Evolutionary conservation across 2,888 invertebrate genomes (phyloP).

Genomic region (Pimpla rufipes): DNA sequence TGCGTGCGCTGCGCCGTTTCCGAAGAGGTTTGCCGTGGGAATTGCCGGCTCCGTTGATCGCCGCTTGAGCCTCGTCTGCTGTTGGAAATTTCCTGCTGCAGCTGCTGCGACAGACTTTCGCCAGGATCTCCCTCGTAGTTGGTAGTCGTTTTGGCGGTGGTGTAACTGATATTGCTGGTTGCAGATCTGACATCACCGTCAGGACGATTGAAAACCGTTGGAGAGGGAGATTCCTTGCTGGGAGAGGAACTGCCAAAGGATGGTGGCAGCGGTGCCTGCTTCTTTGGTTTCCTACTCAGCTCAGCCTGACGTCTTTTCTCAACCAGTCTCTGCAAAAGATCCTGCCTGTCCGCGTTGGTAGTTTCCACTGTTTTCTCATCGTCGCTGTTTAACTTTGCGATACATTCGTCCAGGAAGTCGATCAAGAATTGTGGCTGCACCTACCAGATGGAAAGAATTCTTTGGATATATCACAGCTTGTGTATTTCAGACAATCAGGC

Average conservation of each 20-base stretch:
- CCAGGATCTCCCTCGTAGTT: constrained; percentile 64
- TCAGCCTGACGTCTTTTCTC: constrained; percentile 90
- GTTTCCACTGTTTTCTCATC: constrained; percentile 84
- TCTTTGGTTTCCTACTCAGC: constrained; percentile 80
- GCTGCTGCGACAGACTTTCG: constrained; percentile 53
- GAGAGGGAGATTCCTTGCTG: constrained; percentile 74
- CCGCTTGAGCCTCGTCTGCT: constrained; percentile 64
- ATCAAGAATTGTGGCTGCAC: constrained; percentile 91
- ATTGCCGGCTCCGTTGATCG: constrained; percentile 73
- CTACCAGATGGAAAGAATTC: constrained; percentile 81
- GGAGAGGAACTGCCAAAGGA: constrained; percentile 81
- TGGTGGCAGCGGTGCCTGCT: constrained; percentile 83
- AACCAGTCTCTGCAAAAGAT: constrained; percentile 88
- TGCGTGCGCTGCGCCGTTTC: constrained; percentile 72
- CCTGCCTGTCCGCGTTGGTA: constrained; percentile 87
- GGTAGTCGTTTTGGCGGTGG: constrained; percentile 72
- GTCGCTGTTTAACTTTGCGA: constrained; percentile 86
- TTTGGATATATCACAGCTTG: background rate
- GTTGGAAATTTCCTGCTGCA: constrained; percentile 56
- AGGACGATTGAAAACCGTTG: constrained; percentile 67
- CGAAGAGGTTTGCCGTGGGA: constrained; percentile 78
- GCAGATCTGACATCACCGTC: constrained; percentile 73
- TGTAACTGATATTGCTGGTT: constrained; percentile 75
- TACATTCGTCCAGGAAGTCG: constrained; percentile 90
- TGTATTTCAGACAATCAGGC: background rate